Conservation (phyloP, 2,113 vertebrate genomes). For the Jaculus jaculus region DNA sequence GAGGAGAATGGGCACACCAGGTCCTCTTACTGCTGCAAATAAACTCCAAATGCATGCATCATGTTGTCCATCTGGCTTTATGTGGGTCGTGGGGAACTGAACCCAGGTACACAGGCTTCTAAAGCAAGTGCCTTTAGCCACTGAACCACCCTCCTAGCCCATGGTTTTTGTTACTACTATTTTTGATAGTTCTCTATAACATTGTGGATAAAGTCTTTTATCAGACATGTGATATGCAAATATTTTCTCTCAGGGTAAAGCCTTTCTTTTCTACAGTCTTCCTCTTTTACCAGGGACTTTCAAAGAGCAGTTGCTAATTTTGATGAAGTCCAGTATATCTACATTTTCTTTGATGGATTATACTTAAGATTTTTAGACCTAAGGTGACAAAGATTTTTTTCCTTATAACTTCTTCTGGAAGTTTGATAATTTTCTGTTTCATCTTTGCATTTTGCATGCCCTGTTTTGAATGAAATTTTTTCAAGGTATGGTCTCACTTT, state of each 20-base stretch:
- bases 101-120: too few species aligned
- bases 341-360: not conserved
- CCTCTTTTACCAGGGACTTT: not conserved
- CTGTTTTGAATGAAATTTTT: not conserved
- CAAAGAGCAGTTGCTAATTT: not conserved
- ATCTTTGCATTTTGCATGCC: not conserved
- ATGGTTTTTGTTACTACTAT: too few species aligned
- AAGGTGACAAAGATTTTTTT: not conserved
- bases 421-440: not conserved
- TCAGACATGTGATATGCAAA: not conserved
- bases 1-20: too few species aligned
- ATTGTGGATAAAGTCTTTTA: not conserved
- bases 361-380: not conserved
- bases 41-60: too few species aligned
- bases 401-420: not conserved
- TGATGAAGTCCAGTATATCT: not conserved
- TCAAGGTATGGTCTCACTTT: too few species aligned
- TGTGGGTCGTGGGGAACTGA: too few species aligned
- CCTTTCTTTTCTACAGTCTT: not conserved
- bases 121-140: too few species aligned
- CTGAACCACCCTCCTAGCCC: too few species aligned
- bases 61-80: too few species aligned
- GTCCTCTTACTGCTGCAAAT: too few species aligned
- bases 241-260: not conserved
- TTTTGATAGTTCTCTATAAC: not conserved